Evolutionary conservation across 2,113 vertebrate genomes (phyloP), one percentile per base, ranked within the genome.

Genomic region (Aptenodytes patagonicus): DNA sequence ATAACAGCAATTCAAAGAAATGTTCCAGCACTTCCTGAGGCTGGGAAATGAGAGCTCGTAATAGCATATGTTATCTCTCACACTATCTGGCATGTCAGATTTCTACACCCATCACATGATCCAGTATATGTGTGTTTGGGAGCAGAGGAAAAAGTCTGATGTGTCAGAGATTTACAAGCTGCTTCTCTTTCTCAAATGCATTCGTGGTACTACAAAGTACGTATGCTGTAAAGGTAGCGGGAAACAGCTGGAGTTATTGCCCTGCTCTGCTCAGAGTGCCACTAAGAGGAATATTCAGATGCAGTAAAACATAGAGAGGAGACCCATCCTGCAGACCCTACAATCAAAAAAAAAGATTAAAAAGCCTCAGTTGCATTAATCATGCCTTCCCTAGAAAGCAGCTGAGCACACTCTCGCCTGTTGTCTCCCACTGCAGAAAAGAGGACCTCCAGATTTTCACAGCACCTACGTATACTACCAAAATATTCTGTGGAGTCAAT

Each of bases 281-380:
- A 4, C 2, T 7, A 29, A 32, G 3, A 62, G 25, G 36, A 62
- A 19, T 32, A 26, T 47, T 61, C 24, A 38, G n/a, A 54, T 49
- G n/a, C 7, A 65, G 36, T 62, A 19, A 72, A 78, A 24, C 10
- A 8, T 2, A 22, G 68, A 61, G 25, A n/a, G 32, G 31, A 58
- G 3, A 75, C 5, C 0, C 9, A 42, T 6, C 32, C n/a, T 71
- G 61, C 11, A 72, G 21, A 36, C 2, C 9, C 4, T 78, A 55
- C 5, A 46, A 62, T 17, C 2, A 15, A 34, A 8, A 10, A 1
- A 12, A 29, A 13, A 32, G 2, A 64, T 15, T 7, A 4, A 11
- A 36, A 85, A 20, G 1, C 12, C 20, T 47, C 6, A 2, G 3
- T 5, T 81, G 22, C 24, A 9, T 44, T 38, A 13, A 32, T 44